phyloP scores from a whole-genome alignment of 2,113 vertebrate genomes.

The Tamias sibiricus region DNA sequence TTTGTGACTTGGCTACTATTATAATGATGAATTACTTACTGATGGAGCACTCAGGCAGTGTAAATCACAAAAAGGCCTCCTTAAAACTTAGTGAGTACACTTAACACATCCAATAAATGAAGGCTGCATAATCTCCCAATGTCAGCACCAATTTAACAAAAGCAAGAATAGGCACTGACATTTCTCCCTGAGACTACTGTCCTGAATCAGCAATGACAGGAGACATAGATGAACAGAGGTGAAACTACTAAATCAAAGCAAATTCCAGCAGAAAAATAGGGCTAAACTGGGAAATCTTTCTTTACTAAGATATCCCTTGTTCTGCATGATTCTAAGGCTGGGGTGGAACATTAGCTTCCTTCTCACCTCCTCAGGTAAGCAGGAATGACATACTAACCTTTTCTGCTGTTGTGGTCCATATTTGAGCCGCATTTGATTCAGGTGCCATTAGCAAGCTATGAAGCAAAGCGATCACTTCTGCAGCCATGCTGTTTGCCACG shows the following conservation, averaged over 20 bases:
- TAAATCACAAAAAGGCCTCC: background rate
- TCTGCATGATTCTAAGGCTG: background rate
- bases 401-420: conserved; percentile 98
- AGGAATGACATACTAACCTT: conserved; percentile 87
- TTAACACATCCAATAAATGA: background rate
- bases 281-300: background rate
- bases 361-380: background rate
- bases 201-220: background rate
- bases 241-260: conserved; percentile 18
- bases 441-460: conserved; percentile 97
- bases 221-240: background rate
- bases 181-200: background rate
- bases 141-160: background rate
- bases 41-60: background rate
- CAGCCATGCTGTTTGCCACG: conserved; percentile 99
- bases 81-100: background rate
- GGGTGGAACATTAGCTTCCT: background rate
- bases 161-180: background rate
- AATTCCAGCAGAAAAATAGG: background rate
- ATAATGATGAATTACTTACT: background rate
- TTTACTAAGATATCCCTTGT: background rate
- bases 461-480: conserved; percentile 97
- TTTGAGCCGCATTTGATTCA: conserved; percentile 97
- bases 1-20: background rate
- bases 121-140: background rate